Evolutionary conservation across 2,888 invertebrate species (phyloP).

Genomic region (Brenthis ino): DNA sequence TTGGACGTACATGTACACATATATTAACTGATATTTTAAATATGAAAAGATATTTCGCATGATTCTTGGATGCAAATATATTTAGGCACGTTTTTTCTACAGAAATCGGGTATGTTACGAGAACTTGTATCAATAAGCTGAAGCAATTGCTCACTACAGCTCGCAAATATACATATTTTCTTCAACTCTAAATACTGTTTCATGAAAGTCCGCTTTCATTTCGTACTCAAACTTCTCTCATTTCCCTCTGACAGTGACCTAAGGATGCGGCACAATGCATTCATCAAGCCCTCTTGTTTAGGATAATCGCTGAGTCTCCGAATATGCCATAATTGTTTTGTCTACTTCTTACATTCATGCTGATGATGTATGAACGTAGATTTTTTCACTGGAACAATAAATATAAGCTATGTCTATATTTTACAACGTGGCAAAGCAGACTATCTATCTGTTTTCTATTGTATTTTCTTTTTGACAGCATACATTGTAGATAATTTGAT

Average conservation of each 20-base stretch:
- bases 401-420: not conserved
- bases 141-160: not conserved
- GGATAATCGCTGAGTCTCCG: conserved; percentile 53
- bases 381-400: conserved; percentile 1
- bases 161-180: conserved; percentile 17
- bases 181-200: conserved; percentile 24
- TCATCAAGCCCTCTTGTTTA: conserved; percentile 77
- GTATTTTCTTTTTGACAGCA: too few relatives aligned
- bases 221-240: conserved; percentile 28
- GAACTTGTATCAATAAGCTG: not conserved
- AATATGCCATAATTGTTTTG: conserved; percentile 56
- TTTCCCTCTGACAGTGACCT: conserved; percentile 54
- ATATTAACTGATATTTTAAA: too few relatives aligned
- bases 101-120: not conserved
- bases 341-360: conserved; percentile 41
- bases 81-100: too few relatives aligned
- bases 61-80: too few relatives aligned
- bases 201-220: conserved; percentile 29
- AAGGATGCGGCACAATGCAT: conserved; percentile 66
- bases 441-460: too few relatives aligned
- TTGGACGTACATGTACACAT: too few relatives aligned
- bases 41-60: too few relatives aligned
- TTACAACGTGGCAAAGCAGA: too few relatives aligned
- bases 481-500: too few relatives aligned
- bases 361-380: conserved; percentile 3